Evolutionary conservation across 64 coral and sea anemone species (phyloP), one percentile per base, ranked within the genome.

Genomic region (Trachythela sp.): DNA sequence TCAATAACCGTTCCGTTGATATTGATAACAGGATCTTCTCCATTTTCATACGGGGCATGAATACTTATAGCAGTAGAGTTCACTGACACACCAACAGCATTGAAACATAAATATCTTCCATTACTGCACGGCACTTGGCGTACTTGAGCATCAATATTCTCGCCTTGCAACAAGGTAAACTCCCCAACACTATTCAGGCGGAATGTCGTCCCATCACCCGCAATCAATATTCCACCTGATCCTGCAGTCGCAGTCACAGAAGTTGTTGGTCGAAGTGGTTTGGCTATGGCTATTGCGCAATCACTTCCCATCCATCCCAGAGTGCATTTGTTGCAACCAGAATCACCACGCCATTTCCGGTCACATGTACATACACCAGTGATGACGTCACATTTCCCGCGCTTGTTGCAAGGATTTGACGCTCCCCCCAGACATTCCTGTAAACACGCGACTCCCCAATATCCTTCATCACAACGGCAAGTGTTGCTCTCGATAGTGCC

Each of bases 391-490:
- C 95, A 98, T 70, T 89, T 91, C 30, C 95, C 95, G 90, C 94
- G 86, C 22, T 91, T 93, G 84, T 86, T 92, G 87, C 95, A 98
- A 7, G 95, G 95, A 54, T 93, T 98, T 13, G 13, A 64, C 17
- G 95, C 91, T 52, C 95, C 89, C 88, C 95, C 95, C 13, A 93
- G 93, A 48, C 95, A 98, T 50, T 89, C 80, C 75, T 83, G 76
- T 0, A 90, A 92, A 89, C 95, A 98, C 54, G 94, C 93, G 30
- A 34, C 77, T 10, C 93, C 95, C 95, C 95, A 98, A 87, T 98
- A 94, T 86, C 95, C 95, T 67, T 27, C n/a, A 70, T 98, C 95
- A 84, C 95, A 98, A 39, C 68, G 77, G 84, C 95, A 98, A 20
- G 70, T 49, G 15, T 24, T 70, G 20, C 58, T 34, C 38, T 31